These are phyloP conservation scores for Bombus waltoni DNA, from an alignment of 1,140 invertebrate species.

Conservation along the genomic window DNA sequence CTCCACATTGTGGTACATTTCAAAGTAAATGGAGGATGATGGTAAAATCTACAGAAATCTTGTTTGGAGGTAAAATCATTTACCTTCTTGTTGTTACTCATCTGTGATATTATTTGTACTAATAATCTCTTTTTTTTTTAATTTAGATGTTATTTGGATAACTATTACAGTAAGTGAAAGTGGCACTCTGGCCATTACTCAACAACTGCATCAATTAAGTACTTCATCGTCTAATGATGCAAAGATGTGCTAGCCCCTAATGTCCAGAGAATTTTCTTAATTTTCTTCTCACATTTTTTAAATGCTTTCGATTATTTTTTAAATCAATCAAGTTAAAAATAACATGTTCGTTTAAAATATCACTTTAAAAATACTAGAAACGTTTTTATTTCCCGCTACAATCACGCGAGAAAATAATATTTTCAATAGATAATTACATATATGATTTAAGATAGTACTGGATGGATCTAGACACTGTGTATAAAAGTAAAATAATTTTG, in stretches of 20 bases:
- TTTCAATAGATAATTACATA: conserved; percentile 9
- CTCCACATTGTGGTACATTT: conserved; percentile 87
- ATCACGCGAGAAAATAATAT: conserved; percentile 12
- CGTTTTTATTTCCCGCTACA: background rate
- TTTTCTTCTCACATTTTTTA: conserved; percentile 24
- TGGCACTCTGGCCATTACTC: conserved; percentile 87
- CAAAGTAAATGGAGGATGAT: conserved; percentile 93
- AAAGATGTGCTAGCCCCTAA: conserved; percentile 79
- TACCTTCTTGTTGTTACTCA: background rate
- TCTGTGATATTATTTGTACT: too few species aligned
- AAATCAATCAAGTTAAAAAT: conserved; percentile 8
- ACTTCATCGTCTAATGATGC: conserved; percentile 79
- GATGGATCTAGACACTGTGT: conserved; percentile 50
- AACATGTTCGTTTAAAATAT: background rate
- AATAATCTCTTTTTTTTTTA: background rate
- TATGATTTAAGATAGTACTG: conserved; percentile 33
- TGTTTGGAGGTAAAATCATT: conserved; percentile 89
- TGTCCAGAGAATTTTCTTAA: conserved; percentile 44
- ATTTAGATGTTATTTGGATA: conserved; percentile 87
- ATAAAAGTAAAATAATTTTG: conserved; percentile 48
- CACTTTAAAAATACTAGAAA: conserved; percentile 26
- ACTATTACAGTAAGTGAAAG: conserved; percentile 87
- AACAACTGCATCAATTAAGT: conserved; percentile 86
- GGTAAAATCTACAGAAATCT: conserved; percentile 88
- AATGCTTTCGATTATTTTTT: conserved; percentile 35